These are phyloP conservation scores for Eristalinus sepulchralis DNA, from an alignment of 2,888 invertebrate genomes.

Conservation along the genomic window DNA sequence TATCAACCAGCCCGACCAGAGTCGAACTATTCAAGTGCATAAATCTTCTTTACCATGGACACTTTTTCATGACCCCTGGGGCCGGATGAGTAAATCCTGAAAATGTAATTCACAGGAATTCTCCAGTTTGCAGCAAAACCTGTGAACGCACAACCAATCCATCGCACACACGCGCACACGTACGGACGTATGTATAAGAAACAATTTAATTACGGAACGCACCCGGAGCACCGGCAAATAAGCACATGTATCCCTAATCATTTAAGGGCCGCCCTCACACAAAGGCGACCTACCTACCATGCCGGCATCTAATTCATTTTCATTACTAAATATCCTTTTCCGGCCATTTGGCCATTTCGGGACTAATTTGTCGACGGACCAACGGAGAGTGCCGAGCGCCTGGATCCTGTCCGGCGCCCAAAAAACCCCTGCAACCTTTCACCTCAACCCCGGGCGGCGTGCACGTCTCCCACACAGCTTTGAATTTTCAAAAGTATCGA, in stretches of 20 bases:
- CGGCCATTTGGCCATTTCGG: slow-evolving; percentile 54
- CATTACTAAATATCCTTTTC: slow-evolving; percentile 62
- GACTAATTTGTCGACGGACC: slow-evolving; percentile 53
- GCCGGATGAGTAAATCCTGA: background rate
- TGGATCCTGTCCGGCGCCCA: background rate
- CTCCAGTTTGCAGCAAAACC: background rate
- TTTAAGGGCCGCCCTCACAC: slow-evolving; percentile 1
- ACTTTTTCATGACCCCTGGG: background rate
- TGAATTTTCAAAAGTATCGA: slow-evolving; percentile 38
- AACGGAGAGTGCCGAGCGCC: slow-evolving; percentile 22
- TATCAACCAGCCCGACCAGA: background rate
- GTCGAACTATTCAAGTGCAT: background rate
- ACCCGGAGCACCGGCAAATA: background rate
- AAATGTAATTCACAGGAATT: background rate
- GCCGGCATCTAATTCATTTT: slow-evolving; percentile 56
- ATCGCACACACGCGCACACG: slow-evolving; percentile 14
- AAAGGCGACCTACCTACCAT: slow-evolving; percentile 14
- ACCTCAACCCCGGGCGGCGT: background rate
- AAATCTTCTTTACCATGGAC: background rate
- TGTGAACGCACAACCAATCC: background rate
- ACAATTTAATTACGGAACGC: slow-evolving; percentile 54
- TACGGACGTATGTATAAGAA: slow-evolving; percentile 18
- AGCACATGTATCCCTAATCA: background rate
- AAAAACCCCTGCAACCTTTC: slow-evolving; percentile 32
- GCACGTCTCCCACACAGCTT: background rate